A percentile compares a stretch with the other conserved stretches of the same genome.
Conservation (phyloP, 2,113 vertebrate species). For the Shinisaurus crocodilurus region DNA sequence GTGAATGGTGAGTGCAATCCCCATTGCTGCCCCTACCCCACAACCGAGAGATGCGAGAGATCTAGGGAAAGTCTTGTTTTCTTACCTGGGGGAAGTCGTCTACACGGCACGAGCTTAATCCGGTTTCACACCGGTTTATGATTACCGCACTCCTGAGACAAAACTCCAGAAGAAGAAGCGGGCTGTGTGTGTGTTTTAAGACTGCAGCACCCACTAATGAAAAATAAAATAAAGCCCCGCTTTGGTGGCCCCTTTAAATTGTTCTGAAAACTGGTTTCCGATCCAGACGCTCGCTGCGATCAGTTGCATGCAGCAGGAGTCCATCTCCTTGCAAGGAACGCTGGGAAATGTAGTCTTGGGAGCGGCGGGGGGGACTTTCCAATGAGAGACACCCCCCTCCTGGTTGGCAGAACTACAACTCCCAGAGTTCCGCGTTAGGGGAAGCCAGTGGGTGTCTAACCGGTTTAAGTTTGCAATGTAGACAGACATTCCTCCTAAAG, state of each 20-base stretch:
- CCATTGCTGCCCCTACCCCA: too few relatives aligned
- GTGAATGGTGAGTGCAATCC: not conserved
- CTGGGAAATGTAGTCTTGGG: constrained; percentile 13
- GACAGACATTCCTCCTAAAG: constrained; percentile 10
- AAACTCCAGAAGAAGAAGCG: not conserved
- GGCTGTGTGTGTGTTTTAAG: too few relatives aligned
- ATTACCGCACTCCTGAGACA: not conserved
- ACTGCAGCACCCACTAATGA: not conserved
- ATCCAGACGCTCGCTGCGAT: not conserved
- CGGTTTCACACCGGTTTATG: not conserved
- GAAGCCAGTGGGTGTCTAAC: not conserved
- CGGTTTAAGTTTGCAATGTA: constrained; percentile 21
- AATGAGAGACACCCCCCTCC: rapidly evolving
- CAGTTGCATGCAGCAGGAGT: not conserved
- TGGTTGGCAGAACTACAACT: not conserved
- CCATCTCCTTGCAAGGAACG: not conserved
- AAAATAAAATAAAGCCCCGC: not conserved
- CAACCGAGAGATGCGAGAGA: not conserved
- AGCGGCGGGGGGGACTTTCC: too few relatives aligned
- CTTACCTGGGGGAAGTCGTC: not conserved
- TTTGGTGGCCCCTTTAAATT: too few relatives aligned
- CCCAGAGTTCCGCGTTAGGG: not conserved
- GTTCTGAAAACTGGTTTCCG: not conserved
- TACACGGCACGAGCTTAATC: not conserved
- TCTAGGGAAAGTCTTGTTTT: not conserved